phyloP scores from a whole-genome alignment of 2,888 invertebrate genomes.

The Opisthograptis luteolata region DNA sequence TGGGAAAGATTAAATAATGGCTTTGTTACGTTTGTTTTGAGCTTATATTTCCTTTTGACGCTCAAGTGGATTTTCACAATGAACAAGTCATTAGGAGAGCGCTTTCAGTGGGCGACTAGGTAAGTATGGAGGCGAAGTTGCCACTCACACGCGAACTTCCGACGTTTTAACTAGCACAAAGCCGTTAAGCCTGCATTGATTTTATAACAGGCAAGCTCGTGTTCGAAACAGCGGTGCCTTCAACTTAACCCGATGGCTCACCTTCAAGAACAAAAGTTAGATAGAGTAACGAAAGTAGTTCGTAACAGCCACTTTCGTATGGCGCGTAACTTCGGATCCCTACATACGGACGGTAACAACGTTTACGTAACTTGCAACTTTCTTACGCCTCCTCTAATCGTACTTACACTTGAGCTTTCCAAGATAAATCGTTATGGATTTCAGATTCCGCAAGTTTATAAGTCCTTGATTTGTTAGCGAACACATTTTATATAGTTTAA shows the following conservation, averaged over 20 bases:
- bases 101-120: slow-evolving; percentile 40
- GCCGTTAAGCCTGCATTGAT: slow-evolving; percentile 67
- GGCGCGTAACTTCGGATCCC: slow-evolving; percentile 43
- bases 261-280: slow-evolving; percentile 62
- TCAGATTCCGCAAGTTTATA: no score
- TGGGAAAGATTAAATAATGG: slow-evolving; percentile 51
- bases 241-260: slow-evolving; percentile 52
- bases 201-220: slow-evolving; percentile 58
- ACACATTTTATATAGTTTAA: no score
- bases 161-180: slow-evolving; percentile 61
- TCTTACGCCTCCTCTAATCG: slow-evolving; percentile 47
- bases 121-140: slow-evolving; percentile 38
- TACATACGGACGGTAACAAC: slow-evolving; percentile 21
- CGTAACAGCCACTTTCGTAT: slow-evolving; percentile 53
- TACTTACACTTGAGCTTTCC: slow-evolving; percentile 37
- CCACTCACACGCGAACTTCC: slow-evolving; percentile 58
- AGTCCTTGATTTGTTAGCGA: no score
- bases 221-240: slow-evolving; percentile 43
- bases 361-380: slow-evolving; percentile 49
- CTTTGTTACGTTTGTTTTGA: slow-evolving; percentile 35
- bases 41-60: slow-evolving; percentile 27
- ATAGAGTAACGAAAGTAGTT: slow-evolving; percentile 47
- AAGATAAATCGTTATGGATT: slow-evolving; percentile 20
- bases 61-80: slow-evolving; percentile 35
- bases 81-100: slow-evolving; percentile 46